Conservation (phyloP, 2,113 vertebrate genomes). For the Protobothrops mucrosquamatus region DNA sequence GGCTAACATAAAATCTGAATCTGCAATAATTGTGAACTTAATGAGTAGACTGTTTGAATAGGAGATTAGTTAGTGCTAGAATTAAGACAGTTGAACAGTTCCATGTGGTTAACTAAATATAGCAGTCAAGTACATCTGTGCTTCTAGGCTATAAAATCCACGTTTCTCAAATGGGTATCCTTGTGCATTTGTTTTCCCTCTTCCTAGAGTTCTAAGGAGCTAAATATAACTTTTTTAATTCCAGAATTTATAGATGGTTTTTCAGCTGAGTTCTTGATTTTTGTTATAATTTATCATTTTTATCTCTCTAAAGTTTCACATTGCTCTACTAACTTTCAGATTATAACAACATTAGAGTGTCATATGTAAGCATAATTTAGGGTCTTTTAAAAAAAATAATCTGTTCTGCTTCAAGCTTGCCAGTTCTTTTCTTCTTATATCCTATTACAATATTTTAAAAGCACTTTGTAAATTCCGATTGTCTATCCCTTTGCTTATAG, state of each 20-base stretch:
- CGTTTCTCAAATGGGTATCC: neutral
- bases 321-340: neutral
- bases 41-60: conserved; percentile 24
- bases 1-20: neutral
- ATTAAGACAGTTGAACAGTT: neutral
- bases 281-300: neutral
- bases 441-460: neutral
- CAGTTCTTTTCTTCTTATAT: neutral
- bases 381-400: neutral
- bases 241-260: neutral
- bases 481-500: neutral
- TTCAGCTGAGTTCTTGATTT: neutral
- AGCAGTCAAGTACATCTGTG: neutral
- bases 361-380: neutral
- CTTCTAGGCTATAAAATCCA: neutral
- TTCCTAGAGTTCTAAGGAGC: neutral
- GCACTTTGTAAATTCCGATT: neutral
- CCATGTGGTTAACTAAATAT: neutral
- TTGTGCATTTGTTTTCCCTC: neutral
- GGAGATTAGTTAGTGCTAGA: neutral
- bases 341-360: neutral
- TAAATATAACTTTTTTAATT: neutral
- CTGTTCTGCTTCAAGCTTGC: neutral
- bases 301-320: neutral
- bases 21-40: conserved; percentile 17